Conservation (phyloP, 2,113 vertebrate species). For the Suncus etruscus region DNA sequence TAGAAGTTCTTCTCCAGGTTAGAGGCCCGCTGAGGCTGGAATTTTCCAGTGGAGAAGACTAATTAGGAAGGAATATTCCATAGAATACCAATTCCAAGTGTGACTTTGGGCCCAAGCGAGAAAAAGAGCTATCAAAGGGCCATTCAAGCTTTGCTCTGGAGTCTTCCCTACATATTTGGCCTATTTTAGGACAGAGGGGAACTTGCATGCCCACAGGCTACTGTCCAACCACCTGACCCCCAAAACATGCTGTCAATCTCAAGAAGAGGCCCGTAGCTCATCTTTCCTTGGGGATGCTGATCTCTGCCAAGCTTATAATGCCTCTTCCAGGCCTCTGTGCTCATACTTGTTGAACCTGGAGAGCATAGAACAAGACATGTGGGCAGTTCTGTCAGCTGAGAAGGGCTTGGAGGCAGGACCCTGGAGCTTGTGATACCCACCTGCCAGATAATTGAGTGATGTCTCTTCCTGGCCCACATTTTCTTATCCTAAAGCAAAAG, state of each 20-base stretch:
- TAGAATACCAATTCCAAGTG: background rate
- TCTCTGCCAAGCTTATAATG: background rate
- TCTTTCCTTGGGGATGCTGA: background rate
- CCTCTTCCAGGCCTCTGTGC: background rate
- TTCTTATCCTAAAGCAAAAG: constrained; percentile 34
- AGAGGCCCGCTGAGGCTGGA: background rate
- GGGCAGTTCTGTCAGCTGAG: background rate
- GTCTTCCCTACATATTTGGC: background rate
- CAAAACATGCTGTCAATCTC: background rate
- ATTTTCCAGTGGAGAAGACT: constrained; percentile 2
- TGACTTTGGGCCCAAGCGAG: background rate
- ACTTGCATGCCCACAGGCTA: background rate
- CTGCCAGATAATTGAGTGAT: background rate
- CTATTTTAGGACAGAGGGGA: background rate
- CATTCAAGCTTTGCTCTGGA: background rate
- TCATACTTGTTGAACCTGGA: background rate
- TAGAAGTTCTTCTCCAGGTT: background rate
- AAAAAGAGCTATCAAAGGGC: background rate
- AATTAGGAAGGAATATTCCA: constrained; percentile 9
- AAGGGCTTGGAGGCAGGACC: background rate
- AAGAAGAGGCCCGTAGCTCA: background rate
- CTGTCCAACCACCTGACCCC: background rate
- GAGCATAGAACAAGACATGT: background rate
- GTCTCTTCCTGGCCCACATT: background rate
- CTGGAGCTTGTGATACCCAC: background rate